Conservation (phyloP, 2,797 vertebrate genomes). For the Danio aesculapii region DNA sequence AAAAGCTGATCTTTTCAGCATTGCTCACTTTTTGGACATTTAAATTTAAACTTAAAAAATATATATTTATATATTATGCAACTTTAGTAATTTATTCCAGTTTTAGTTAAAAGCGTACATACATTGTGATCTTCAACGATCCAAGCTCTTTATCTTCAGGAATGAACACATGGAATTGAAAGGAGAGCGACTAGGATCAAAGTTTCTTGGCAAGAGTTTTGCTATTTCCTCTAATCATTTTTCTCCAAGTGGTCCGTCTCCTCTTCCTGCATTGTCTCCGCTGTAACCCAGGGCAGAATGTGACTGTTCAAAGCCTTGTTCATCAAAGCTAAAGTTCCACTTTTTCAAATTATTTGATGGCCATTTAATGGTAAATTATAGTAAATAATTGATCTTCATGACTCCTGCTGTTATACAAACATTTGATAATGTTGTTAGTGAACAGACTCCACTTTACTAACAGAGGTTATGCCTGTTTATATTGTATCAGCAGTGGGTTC, state of each 20-base stretch:
- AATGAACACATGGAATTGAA: neutral
- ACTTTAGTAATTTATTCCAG: no score
- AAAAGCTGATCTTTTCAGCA: neutral
- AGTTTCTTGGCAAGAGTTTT: constrained; percentile 16
- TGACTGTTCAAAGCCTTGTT: constrained; percentile 11
- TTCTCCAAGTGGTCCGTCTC: neutral
- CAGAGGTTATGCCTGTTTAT: neutral
- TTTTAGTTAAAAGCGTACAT: no score
- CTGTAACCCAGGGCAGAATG: neutral
- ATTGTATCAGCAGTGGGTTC: neutral
- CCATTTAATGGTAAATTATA: neutral
- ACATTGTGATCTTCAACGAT: neutral
- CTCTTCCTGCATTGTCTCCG: neutral
- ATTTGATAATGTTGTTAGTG: neutral
- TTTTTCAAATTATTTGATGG: neutral
- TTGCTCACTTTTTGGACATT: no score
- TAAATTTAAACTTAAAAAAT: no score
- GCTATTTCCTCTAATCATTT: constrained; percentile 9
- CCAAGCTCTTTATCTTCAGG: neutral
- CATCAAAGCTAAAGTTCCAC: neutral
- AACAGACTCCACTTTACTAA: neutral
- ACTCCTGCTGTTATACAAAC: neutral
- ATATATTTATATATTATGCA: no score
- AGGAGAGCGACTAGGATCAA: neutral
- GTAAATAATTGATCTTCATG: neutral